Base-by-base conservation (phyloP, 2,888 invertebrate genomes). In the Sussaba pulchella region DNA sequence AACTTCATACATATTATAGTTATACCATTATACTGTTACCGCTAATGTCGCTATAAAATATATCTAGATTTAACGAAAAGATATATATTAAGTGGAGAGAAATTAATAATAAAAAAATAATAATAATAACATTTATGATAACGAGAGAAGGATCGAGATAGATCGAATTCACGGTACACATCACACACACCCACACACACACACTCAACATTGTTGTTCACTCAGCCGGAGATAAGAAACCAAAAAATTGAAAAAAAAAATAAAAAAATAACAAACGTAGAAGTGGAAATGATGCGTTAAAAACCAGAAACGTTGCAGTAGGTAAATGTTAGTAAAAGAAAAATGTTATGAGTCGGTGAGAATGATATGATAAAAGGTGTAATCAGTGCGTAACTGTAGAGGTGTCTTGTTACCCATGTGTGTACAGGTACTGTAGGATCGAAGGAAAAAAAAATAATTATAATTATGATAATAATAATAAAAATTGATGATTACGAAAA, bases 391-490 rank as follows among this genome's bases (percentile, higher is more conserved):
- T 43, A 70, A 50, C 57, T 26, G 77, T 79, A 78, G 52, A 78
- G 57, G 78, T 75, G 82, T 82, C 82, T 84, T 81, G 78, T 54
- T 82, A 82, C 80, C 78, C 72, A n/a, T n/a, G 81, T 85, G 84
- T 57, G 70, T 57, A 54, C 52, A 52, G 52, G 50, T 67, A 67
- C 36, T 52, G 67, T 67, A 50, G 67, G 52, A 41, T 21, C 31
- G 31, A 50, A 39, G 36, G n/a, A 21, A 19, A 31, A 36, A 31
- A 31, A 36, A 50, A 43, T n/a, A n/a, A n/a, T n/a, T n/a, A n/a
- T n/a, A n/a, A n/a, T n/a, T n/a, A n/a, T n/a, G n/a, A 31, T 31
- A 26, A 17, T n/a, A 47, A 50, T 9, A 36, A 52, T 21, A 67
- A 50, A 36, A 67, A 67, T n/a, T 14, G 17, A 50, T 45, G 14